phyloP scores from a whole-genome alignment of 2,797 vertebrate species.

The Glossophaga mutica region DNA sequence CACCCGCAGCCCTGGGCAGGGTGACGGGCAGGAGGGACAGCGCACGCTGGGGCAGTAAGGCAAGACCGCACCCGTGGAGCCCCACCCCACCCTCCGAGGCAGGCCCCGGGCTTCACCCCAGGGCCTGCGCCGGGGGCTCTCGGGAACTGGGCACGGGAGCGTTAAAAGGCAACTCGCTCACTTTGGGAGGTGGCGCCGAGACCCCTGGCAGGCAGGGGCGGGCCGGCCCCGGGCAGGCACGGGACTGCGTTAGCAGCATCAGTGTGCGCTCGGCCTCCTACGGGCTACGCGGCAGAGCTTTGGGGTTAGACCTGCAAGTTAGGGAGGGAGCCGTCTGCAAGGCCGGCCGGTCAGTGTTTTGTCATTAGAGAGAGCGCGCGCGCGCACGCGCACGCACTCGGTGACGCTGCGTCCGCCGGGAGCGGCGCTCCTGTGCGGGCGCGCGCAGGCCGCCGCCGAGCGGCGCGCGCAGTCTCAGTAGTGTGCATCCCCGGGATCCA shows the following conservation, averaged over 20 bases:
- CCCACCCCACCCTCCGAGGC: neutral
- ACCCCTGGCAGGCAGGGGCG: constrained; percentile 10
- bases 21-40: neutral
- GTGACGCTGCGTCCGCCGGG: neutral
- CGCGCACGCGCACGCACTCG: rapidly evolving
- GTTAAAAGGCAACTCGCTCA: constrained; percentile 52
- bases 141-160: constrained; percentile 48
- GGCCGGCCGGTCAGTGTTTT: constrained; percentile 14
- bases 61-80: rapidly evolving
- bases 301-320: constrained; percentile 65
- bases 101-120: neutral
- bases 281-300: constrained; percentile 25
- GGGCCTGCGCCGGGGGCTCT: neutral
- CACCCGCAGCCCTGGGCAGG: neutral
- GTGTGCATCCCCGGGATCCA: constrained; percentile 80
- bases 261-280: constrained; percentile 22
- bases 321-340: constrained; percentile 65
- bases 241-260: constrained; percentile 9
- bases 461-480: constrained; percentile 75
- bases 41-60: constrained; percentile 65
- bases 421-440: constrained; percentile 1
- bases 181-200: constrained; percentile 28
- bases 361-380: neutral
- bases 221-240: constrained; percentile 49
- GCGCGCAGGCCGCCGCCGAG: neutral